A percentile compares a stretch with the other conserved stretches of the same genome.
Conservation (phyloP, 1,140 invertebrate genomes). For the Tetranychus urticae region DNA sequence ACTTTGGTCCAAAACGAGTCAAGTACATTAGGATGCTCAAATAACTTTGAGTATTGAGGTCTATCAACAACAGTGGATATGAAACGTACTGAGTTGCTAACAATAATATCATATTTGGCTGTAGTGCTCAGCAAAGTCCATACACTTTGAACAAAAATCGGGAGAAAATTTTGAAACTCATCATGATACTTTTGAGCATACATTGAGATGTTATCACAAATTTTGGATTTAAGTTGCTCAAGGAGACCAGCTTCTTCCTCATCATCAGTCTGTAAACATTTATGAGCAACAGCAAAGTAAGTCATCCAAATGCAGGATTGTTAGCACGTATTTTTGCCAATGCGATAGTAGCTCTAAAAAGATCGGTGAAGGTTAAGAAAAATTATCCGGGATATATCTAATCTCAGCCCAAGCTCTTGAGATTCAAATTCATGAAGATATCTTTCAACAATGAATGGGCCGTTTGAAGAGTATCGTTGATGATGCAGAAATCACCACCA, state of each 20-base stretch:
- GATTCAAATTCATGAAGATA: conserved; percentile 92
- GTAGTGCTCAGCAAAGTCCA: conserved; percentile 71
- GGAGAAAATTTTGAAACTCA: conserved; percentile 68
- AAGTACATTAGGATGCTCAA: conserved; percentile 61
- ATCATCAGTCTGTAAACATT: conserved; percentile 30
- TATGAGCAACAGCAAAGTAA: conserved; percentile 51
- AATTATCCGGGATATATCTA: conserved; percentile 76
- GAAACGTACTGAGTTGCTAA: conserved; percentile 86
- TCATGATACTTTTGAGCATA: conserved; percentile 96
- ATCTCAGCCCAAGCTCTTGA: conserved; percentile 74
- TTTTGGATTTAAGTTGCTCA: conserved; percentile 74
- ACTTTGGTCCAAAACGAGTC: conserved; percentile 89
- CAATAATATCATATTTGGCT: conserved; percentile 76
- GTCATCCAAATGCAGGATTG: conserved; percentile 73
- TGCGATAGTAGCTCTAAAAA: conserved; percentile 66
- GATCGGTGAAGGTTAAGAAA: conserved; percentile 70
- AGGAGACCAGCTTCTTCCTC: conserved; percentile 69
- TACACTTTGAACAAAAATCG: conserved; percentile 67
- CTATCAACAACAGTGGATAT: conserved; percentile 78
- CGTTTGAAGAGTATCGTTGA: conserved; percentile 79
- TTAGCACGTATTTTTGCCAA: conserved; percentile 46
- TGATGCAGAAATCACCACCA: conserved; percentile 69
- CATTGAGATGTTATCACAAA: conserved; percentile 78
- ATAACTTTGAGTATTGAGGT: conserved; percentile 57
- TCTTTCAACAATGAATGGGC: conserved; percentile 86